Percentiles rank a stretch among this genome's conserved stretches.
These are phyloP conservation scores for Monopis laevigella DNA, from an alignment of 2,888 invertebrate species.

Conservation along the genomic window DNA sequence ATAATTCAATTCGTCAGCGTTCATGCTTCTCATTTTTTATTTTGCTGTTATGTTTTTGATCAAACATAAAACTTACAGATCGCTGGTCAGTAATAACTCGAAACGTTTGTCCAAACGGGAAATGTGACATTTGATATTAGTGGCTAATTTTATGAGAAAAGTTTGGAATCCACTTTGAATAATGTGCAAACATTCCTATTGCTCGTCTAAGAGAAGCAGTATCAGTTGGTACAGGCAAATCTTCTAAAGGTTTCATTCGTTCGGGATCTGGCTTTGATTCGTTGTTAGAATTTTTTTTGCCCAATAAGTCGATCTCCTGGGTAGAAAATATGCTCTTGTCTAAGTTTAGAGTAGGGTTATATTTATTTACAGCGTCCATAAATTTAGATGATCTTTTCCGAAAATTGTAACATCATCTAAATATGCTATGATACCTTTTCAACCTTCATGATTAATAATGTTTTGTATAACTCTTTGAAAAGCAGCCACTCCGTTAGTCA, in stretches of 20 bases:
- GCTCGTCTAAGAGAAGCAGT: background rate
- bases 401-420: background rate
- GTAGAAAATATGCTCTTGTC: background rate
- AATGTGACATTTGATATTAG: no score
- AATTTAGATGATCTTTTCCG: slow-evolving; percentile 1
- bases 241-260: background rate
- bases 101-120: no score
- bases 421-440: background rate
- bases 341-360: background rate
- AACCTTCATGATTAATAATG: background rate
- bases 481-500: slow-evolving; percentile 1
- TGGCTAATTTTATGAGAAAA: background rate
- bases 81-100: no score
- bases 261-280: background rate
- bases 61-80: no score
- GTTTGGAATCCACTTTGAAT: background rate
- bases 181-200: background rate
- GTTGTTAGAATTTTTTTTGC: background rate
- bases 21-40: no score
- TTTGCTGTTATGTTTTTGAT: no score
- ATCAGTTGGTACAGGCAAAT: background rate
- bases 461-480: slow-evolving; percentile 3
- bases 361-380: background rate
- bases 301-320: background rate
- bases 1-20: no score